Evolutionary conservation across 1,140 invertebrate species (phyloP), one percentile per base, ranked within the genome.

Genomic region (Hylyphantes graminicola): DNA sequence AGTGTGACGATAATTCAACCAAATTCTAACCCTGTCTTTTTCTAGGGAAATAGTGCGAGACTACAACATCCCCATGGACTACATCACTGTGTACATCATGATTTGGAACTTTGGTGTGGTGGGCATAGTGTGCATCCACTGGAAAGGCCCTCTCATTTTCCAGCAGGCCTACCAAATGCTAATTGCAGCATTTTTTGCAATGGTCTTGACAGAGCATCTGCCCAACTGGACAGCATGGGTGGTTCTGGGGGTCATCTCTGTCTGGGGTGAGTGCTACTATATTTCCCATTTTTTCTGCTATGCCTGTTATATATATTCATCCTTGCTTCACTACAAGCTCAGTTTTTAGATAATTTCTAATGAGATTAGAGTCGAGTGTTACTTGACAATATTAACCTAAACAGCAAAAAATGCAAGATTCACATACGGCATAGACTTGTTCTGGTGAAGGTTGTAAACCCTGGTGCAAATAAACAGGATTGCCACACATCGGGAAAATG

Each of bases 181-280:
- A 87, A 94, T 99, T 79, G 96, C 97, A 17, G 97, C 98, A 0
- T 90, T 99, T 1, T 98, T 99, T 96, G 98, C 98, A 4, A 92
- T 99, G 10, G 95, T 99, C n/a, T 99, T 99, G 88, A 99, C 99
- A 78, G 99, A 99, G 91, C 98, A 99, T 91, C 90, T 99, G 76
- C 98, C 98, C 0, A 97, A 99, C 89, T 99, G 97, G 97, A 99
- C 98, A 0, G 95, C 96, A 0, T 99, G 98, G 98, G 94, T 95
- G 59, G 96, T 99, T 7, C 91, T 99, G 2, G 97, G 93, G 77
- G 96, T 97, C 53, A 99, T 99, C 88, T 98, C 97, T 76, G 93
- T 99, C 87, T 99, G 98, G 98, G 98, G 96, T 97, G 91, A 91
- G 89, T 89, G 35, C 5, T 35, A 5, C 35, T 35, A 35, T 35